Percentiles rank a stretch among this genome's conserved stretches.
Conservation (phyloP, 2,888 invertebrate species). For the Ormyrus thymus region DNA sequence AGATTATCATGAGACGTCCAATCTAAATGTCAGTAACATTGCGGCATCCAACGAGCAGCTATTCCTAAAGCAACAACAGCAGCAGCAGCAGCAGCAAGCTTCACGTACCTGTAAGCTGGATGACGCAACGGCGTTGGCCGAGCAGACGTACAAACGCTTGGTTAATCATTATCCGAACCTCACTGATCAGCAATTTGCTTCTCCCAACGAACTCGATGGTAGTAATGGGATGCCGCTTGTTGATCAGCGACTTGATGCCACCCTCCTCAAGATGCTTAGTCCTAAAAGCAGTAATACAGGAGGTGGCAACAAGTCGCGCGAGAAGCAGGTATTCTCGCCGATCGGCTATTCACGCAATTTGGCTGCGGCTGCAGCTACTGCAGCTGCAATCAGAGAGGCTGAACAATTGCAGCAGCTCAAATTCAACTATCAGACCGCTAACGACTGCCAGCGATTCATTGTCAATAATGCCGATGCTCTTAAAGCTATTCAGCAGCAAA, state of each 20-base stretch:
- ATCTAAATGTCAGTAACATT: slow-evolving; percentile 62
- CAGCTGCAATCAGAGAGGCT: slow-evolving; percentile 54
- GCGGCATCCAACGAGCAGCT: slow-evolving; percentile 64
- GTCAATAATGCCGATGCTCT: slow-evolving; percentile 66
- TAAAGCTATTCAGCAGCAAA: slow-evolving; percentile 64
- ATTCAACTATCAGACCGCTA: slow-evolving; percentile 66
- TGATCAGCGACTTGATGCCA: slow-evolving; percentile 66
- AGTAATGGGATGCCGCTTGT: slow-evolving; percentile 20
- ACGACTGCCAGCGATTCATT: slow-evolving; percentile 68
- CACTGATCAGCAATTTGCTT: slow-evolving; percentile 53
- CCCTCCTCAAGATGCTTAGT: slow-evolving; percentile 66
- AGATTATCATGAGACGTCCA: slow-evolving; percentile 65
- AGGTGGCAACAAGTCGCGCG: slow-evolving; percentile 47
- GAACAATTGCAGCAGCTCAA: slow-evolving; percentile 65
- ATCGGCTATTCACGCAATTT: slow-evolving; percentile 69
- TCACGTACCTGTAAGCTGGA: slow-evolving; percentile 65
- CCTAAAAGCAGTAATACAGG: slow-evolving; percentile 59
- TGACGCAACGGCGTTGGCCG: slow-evolving; percentile 59
- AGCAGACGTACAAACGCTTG: slow-evolving; percentile 67
- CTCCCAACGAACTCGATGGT: slow-evolving; percentile 31
- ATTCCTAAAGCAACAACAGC: slow-evolving; percentile 59
- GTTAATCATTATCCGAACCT: slow-evolving; percentile 62
- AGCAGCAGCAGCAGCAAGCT: slow-evolving; percentile 57
- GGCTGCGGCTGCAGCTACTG: slow-evolving; percentile 60
- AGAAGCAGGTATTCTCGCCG: slow-evolving; percentile 64